These are phyloP conservation scores for Cichladusa arquata DNA, from an alignment of 2,113 vertebrate genomes.

Conservation along the genomic window DNA sequence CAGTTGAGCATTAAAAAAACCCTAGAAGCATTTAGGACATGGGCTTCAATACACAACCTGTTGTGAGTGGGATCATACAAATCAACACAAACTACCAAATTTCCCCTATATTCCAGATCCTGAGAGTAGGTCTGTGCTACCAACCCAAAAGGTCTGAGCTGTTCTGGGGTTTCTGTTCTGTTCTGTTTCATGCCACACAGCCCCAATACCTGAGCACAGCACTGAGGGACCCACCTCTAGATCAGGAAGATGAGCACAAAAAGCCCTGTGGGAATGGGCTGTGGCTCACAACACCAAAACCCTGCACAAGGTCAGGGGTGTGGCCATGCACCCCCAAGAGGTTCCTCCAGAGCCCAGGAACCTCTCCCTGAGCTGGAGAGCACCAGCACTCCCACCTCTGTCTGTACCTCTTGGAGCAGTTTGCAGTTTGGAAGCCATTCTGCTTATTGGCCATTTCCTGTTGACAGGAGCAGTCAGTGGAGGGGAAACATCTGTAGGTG, in stretches of 20 bases:
- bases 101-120: background rate
- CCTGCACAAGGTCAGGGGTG: background rate
- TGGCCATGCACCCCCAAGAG: background rate
- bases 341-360: background rate
- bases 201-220: background rate
- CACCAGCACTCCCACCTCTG: background rate
- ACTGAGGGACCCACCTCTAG: background rate
- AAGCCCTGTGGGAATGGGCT: background rate
- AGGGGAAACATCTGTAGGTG: constrained; percentile 17
- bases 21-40: background rate
- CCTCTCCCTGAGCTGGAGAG: background rate
- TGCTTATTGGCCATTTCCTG: background rate
- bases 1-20: background rate
- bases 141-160: background rate
- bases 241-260: background rate
- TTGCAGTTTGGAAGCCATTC: background rate
- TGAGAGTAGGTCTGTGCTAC: no score
- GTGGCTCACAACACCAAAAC: background rate
- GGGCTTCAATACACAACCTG: background rate
- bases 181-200: background rate
- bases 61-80: background rate
- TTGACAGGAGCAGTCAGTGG: background rate
- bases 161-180: background rate
- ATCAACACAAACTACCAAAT: background rate
- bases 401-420: background rate